Evolutionary conservation across 2,797 vertebrate species (phyloP), one percentile per base, ranked within the genome.

Genomic region (Manis crassicaudata): DNA sequence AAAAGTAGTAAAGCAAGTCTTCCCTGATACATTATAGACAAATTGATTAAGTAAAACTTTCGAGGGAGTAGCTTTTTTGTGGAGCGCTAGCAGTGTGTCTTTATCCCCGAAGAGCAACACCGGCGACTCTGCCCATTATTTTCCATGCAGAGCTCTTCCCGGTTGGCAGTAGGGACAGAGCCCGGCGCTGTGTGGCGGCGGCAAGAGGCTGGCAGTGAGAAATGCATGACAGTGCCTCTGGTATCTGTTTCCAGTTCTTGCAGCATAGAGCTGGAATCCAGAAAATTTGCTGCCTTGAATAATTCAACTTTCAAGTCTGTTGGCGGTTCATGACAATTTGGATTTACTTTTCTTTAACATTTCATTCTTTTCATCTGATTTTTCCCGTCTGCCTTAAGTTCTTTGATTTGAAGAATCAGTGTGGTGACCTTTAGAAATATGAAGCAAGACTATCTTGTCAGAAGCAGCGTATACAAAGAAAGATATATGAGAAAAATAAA

Each of bases 231-330:
- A 96, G 95, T 97, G 96, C 84, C 75, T 83, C 96, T 97, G 92
- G 96, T 97, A 95, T 97, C 97, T 96, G 96, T 95, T 97, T 96
- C 92, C 92, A 97, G 88, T 96, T 95, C 95, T 96, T 97, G 93
- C 90, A 83, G 92, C 93, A 94, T 88, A 80, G 63, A 96, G 62
- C 73, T 97, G 97, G 97, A 96, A 97, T 97, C 90, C 95, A 97
- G 96, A 97, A 98, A 96, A 97, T 90, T 88, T 94, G 96, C 96
- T 12, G 37, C 84, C 88, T 96, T 96, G 93, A 97, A 96, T 92
- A 97, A 97, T 96, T 98, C 92, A 94, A 54, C 90, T 65, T 95
- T 96, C 46, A 81, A 95, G 97, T 96, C 84, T 88, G 85, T 93
- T 96, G 79, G 90, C 93, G 65, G 86, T 54, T 93, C 81, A 76